These are phyloP conservation scores for Telmatherina bonti DNA, from an alignment of 2,797 vertebrate genomes.

Conservation along the genomic window DNA sequence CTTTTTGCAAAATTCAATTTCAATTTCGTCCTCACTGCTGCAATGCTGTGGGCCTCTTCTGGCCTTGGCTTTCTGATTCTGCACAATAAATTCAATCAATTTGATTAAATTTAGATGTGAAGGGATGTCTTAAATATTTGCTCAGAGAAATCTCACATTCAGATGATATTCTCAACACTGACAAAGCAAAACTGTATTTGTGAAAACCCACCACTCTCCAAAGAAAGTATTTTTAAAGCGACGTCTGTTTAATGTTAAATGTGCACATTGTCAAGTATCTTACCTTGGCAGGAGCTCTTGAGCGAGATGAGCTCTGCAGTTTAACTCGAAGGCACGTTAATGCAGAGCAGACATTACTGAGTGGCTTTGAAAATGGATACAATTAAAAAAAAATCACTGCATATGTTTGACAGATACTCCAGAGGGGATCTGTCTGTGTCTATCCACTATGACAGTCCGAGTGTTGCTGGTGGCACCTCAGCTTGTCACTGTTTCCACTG, in stretches of 20 bases:
- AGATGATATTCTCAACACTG: slow-evolving; percentile 26
- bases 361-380: slow-evolving; percentile 48
- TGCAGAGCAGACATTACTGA: slow-evolving; percentile 53
- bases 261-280: slow-evolving; percentile 53
- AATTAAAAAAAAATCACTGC: slow-evolving; percentile 21
- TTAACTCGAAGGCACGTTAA: slow-evolving; percentile 58
- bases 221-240: slow-evolving; percentile 35
- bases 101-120: slow-evolving; percentile 56
- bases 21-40: slow-evolving; percentile 32
- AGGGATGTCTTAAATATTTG: slow-evolving; percentile 52
- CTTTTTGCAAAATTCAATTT: slow-evolving; percentile 15
- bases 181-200: slow-evolving; percentile 32
- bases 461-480: slow-evolving; percentile 43
- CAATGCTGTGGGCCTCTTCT: slow-evolving; percentile 30
- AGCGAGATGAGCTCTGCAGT: slow-evolving; percentile 53
- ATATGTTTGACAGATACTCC: slow-evolving; percentile 57
- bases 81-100: slow-evolving; percentile 31
- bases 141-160: slow-evolving; percentile 24
- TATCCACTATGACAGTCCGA: slow-evolving; percentile 54
- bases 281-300: slow-evolving; percentile 70
- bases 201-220: slow-evolving; percentile 15
- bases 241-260: slow-evolving; percentile 27
- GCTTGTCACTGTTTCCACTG: slow-evolving; percentile 39
- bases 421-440: slow-evolving; percentile 41
- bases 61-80: slow-evolving; percentile 21